These are phyloP conservation scores for Cantharis rustica DNA, from an alignment of 2,888 invertebrate genomes.

Conservation along the genomic window DNA sequence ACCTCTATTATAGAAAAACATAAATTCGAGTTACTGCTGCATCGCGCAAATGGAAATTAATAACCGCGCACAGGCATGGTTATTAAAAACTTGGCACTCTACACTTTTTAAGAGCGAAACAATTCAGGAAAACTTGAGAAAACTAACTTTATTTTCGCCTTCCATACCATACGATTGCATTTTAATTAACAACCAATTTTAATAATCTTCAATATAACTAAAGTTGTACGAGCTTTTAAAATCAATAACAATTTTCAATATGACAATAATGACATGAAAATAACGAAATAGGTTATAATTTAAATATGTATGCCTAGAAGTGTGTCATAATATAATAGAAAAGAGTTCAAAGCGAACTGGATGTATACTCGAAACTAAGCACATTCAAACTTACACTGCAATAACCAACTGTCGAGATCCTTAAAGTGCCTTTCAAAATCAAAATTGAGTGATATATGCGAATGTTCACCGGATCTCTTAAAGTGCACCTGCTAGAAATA, in stretches of 20 bases:
- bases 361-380: background rate
- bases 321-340: background rate
- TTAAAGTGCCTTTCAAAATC: background rate
- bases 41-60: background rate
- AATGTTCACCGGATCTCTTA: background rate
- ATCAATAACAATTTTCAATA: background rate
- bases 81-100: background rate
- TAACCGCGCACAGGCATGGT: background rate
- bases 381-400: background rate
- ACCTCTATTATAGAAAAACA: background rate
- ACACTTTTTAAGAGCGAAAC: background rate
- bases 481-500: background rate
- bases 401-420: background rate
- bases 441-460: background rate
- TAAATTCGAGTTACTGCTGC: background rate
- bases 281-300: background rate
- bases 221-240: background rate
- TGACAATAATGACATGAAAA: background rate
- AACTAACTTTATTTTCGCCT: background rate
- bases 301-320: background rate
- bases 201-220: background rate
- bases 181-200: background rate
- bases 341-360: background rate
- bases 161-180: background rate
- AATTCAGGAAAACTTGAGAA: background rate